Evolutionary conservation across 2,113 vertebrate genomes (phyloP), one percentile per base, ranked within the genome.

Genomic region (Propithecus coquereli): DNA sequence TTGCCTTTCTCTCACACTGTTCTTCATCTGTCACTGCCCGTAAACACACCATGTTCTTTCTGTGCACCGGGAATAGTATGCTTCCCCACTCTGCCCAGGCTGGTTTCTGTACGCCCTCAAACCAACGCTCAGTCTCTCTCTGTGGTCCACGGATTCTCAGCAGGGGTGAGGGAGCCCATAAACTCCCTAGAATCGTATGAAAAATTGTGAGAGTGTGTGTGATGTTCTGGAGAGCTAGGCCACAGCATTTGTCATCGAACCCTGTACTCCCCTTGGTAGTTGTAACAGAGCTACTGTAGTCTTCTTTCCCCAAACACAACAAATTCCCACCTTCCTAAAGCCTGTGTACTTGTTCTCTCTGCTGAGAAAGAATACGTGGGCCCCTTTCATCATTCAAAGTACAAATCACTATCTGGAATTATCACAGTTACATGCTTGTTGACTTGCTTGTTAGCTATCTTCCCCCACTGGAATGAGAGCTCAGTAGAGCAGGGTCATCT

Each of bases 261-360:
- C 4, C 13, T 3, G 17, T 1, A 0, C 32, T 16, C 6, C 34
- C 59, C 0, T 13, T 0, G 6, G 68, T 5, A 7, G 43, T 5
- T 9, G 8, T 2, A 1, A 32, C 3, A 34, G 13, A 25, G 59
- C 17, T 20, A 22, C 63, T 50, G 40, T 30, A 63, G 45, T 18
- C 34, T 63, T 61, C 43, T 54, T n/a, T 68, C n/a, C 59, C 90
- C 14, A 30, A 20, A 23, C 27, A 57, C 13, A 17, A 27, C 2
- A 5, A 25, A 17, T 11, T 1, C 18, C 84, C 70, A 66, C 27
- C 40, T 18, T 45, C 45, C 37, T 32, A 22, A 2, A 8, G 27
- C 23, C 34, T 3, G 0, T 32, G 16, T 32, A 18, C 23, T 12
- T 71, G 14, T 27, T 27, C 23, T 70, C 25, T 76, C 25, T 43